Evolutionary conservation across 2,113 vertebrate species (phyloP), one percentile per base, ranked within the genome.

Genomic region (Python bivittatus): DNA sequence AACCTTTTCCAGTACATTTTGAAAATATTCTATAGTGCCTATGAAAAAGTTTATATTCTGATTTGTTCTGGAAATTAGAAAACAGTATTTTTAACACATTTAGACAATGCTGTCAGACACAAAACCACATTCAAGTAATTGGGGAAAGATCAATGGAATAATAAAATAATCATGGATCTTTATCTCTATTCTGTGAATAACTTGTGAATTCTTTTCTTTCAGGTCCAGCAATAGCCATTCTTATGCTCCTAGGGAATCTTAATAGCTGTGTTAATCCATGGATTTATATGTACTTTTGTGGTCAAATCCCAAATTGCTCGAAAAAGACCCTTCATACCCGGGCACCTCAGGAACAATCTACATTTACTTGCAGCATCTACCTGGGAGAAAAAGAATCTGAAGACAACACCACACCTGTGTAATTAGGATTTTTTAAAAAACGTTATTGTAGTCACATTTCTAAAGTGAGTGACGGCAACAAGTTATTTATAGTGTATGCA

Each of bases 271-370:
- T 97, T 84, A 98, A 98, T 90, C 98, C 98, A 0, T 98, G 98
- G 98, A 98, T 98, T 95, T 98, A 98, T 96, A 97, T 98, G 94
- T 98, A 98, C 96, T 98, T 98, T 94, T 98, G 97, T 95, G 97
- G 97, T 54, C 96, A 97, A 91, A 96, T 97, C 90, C 96, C 96
- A 0, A 85, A 94, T 54, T 97, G 97, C 91, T 93, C 57, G 85
- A 96, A 92, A 2, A 95, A 96, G 64, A 95, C 95, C 88, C 33
- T 94, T 89, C 90, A 95, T 83, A 95, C 88, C 85, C 83, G 79
- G 33, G 86, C 22, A 0, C 89, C 94, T 94, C 94, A 92, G 53
- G 96, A 97, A n/a, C 96, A 97, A 27, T 97, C 96, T 0, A 54
- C 92, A 38, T 57, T 96, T 79, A 97, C 97, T 0, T 96, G 95